phyloP scores from a whole-genome alignment of 2,797 vertebrate genomes.

The Dendrocincla fuliginosa region DNA sequence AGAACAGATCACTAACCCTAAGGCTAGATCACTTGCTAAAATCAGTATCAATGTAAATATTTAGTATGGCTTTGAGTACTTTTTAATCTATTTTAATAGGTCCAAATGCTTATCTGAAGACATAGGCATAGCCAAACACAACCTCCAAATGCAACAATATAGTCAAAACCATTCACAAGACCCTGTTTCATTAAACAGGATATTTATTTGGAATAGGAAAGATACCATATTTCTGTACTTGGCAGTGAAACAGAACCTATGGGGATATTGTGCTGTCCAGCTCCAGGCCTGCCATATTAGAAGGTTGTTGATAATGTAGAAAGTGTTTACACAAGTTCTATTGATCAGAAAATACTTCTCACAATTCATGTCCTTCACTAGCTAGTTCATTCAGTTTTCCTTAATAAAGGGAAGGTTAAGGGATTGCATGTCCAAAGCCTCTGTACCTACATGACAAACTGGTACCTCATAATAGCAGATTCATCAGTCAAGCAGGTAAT shows the following conservation, averaged over 20 bases:
- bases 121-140: background rate
- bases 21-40: background rate
- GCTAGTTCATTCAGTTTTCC: background rate
- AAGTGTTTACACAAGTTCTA: background rate
- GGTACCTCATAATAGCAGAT: background rate
- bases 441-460: background rate
- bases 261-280: background rate
- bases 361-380: background rate
- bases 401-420: background rate
- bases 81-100: background rate
- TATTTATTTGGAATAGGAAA: background rate
- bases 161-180: background rate
- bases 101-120: background rate
- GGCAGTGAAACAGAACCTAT: background rate
- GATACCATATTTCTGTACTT: background rate
- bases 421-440: background rate
- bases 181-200: background rate
- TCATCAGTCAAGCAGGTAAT: background rate
- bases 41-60: background rate
- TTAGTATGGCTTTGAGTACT: background rate
- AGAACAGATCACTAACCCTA: background rate
- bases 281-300: background rate
- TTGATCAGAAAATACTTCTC: background rate
- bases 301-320: background rate
- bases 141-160: background rate